Evolutionary conservation across 2,113 vertebrate genomes (phyloP), one percentile per base, ranked within the genome.

Genomic region (Cryptotis parvus): DNA sequence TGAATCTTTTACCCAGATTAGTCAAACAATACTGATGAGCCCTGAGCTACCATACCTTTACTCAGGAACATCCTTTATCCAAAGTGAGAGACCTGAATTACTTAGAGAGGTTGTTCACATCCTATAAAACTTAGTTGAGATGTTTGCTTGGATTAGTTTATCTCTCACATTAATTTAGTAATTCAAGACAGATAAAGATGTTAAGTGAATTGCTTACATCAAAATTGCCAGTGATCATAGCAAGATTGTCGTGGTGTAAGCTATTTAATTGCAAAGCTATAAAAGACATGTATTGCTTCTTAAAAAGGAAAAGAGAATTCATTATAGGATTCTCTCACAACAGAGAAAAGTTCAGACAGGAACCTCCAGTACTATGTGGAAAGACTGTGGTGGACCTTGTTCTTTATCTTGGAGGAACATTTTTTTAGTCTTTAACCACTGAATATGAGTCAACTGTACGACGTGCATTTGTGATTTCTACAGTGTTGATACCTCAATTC

Each of bases 141-240:
- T 15, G 55, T 82, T n/a, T 78, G 69, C 45, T 69, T 85, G 89
- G 31, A 29, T 76, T 87, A n/a, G 9, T 63, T 84, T 87, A 7
- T 58, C 55, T 61, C 72, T 27, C 16, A 84, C 72, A 58, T 15
- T 66, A 69, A 70, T 2, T 80, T 6, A 65, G 0, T 27, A n/a
- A 6, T 76, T 73, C 33, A 91, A 18, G 66, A 27, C 20, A 87
- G 27, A 81, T 31, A 58, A 1, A 9, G 4, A 9, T 58, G 55
- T 24, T 58, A 49, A 49, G 55, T 58, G 55, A 4, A 18, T 5
- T 58, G 18, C 55, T 49, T 43, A 39, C 14, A 7, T 72, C 52
- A n/a, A 88, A 29, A 29, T 31, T 18, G 3, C 31, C 45, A 35
- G 3, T 55, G 22, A 55, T 16, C 9, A 35, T 35, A 33, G 65